Conservation (phyloP, 1,140 invertebrate species). For the Trichonephila clavata region DNA sequence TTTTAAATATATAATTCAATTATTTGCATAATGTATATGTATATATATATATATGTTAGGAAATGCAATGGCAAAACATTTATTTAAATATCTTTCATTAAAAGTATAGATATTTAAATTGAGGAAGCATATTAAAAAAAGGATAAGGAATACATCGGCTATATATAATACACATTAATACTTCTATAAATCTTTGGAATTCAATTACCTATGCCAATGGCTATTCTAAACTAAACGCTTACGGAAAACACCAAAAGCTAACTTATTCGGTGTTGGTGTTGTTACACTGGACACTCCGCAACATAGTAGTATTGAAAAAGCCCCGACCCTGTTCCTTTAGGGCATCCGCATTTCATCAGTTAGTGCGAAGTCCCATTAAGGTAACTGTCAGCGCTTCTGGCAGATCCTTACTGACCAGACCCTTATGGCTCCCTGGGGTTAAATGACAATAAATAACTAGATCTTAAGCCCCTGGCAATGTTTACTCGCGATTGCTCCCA, state of each 20-base stretch:
- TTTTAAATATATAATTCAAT: no score
- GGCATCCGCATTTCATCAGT: slow-evolving; percentile 2
- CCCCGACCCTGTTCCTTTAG: not conserved
- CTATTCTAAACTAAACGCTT: no score
- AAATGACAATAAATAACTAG: slow-evolving; percentile 72
- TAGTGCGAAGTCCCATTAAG: slow-evolving; percentile 25
- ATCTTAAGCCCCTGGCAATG: slow-evolving; percentile 47
- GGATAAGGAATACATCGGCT: no score
- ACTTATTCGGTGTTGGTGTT: not conserved
- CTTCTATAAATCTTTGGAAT: not conserved
- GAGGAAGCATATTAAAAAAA: no score
- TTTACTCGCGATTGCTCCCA: not conserved
- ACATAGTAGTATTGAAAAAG: not conserved
- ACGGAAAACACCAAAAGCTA: not conserved
- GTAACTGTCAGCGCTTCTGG: slow-evolving; percentile 48
- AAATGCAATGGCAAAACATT: no score
- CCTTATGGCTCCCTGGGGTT: slow-evolving; percentile 57
- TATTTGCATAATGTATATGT: no score
- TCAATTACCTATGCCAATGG: not conserved
- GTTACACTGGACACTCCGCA: not conserved
- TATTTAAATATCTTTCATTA: no score
- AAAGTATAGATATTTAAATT: no score
- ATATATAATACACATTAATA: no score
- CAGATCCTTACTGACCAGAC: slow-evolving; percentile 21
- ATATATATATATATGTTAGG: no score